A percentile compares a stretch with the other conserved stretches of the same genome.
phyloP scores from a whole-genome alignment of 2,888 invertebrate species.

The Caenorhabditis zanzibari region DNA sequence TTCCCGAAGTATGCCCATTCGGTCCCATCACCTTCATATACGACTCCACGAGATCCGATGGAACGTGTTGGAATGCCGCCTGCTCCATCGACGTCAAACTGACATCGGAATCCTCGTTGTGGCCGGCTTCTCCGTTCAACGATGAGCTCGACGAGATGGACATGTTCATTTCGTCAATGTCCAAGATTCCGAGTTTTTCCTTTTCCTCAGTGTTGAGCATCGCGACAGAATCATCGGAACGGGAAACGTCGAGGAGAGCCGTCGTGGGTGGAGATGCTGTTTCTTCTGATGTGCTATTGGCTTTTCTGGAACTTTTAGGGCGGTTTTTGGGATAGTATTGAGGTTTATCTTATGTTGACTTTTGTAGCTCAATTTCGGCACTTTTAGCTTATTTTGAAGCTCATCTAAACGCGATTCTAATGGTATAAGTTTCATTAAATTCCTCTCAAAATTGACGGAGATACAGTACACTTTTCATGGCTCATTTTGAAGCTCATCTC shows the following conservation, averaged over 20 bases:
- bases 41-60: conserved; percentile 59
- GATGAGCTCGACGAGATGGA: conserved; percentile 51
- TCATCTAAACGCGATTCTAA: too few species aligned
- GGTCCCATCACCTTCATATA: conserved; percentile 62
- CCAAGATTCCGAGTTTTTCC: conserved; percentile 61
- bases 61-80: conserved; percentile 51
- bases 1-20: neutral
- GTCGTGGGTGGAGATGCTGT: conserved; percentile 19
- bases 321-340: neutral
- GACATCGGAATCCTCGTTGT: conserved; percentile 31
- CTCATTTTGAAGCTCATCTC: too few species aligned
- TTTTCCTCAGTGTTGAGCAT: conserved; percentile 63
- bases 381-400: too few species aligned
- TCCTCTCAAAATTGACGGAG: too few species aligned
- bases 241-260: conserved; percentile 1
- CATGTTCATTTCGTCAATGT: conserved; percentile 50
- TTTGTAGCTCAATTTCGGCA: too few species aligned
- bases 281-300: conserved; percentile 29
- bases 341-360: neutral
- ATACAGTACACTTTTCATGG: too few species aligned
- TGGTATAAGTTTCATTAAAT: too few species aligned
- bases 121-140: conserved; percentile 21
- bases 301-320: conserved; percentile 37
- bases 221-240: conserved; percentile 25
- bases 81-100: conserved; percentile 19